Percentiles rank a stretch among this genome's conserved stretches.
Evolutionary conservation across 2,888 invertebrate genomes (phyloP).

Genomic region (Tridacna crocea): DNA sequence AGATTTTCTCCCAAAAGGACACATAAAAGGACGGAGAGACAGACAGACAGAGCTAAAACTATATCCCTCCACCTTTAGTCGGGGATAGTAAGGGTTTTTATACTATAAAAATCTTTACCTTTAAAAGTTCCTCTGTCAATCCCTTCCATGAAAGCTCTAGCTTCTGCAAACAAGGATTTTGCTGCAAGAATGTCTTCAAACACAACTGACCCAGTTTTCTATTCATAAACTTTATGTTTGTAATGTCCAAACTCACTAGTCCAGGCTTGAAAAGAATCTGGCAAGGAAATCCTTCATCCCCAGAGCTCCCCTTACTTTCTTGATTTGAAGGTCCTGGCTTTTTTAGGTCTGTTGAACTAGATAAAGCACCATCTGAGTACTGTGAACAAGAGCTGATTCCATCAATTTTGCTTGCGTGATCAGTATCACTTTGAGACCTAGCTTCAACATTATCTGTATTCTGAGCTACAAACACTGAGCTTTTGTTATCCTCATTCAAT

Average conservation of each 20-base stretch:
- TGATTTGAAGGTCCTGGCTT: not conserved
- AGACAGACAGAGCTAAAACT: too few relatives aligned
- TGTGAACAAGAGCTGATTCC: not conserved
- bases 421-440: not conserved
- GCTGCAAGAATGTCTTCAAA: slow-evolving; percentile 54
- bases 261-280: slow-evolving; percentile 37
- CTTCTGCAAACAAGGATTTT: slow-evolving; percentile 49
- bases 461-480: too few relatives aligned
- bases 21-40: too few relatives aligned
- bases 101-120: slow-evolving; percentile 21
- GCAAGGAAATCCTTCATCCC: not conserved
- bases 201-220: slow-evolving; percentile 51
- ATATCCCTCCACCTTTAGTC: not conserved
- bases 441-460: too few relatives aligned
- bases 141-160: slow-evolving; percentile 63
- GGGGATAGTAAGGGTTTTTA: not conserved
- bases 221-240: slow-evolving; percentile 49
- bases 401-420: not conserved
- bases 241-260: slow-evolving; percentile 55
- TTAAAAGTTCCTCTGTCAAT: slow-evolving; percentile 53
- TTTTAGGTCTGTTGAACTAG: not conserved
- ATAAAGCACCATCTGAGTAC: not conserved
- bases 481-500: too few relatives aligned
- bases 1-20: too few relatives aligned
- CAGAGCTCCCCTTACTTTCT: not conserved